Evolutionary conservation across 2,113 vertebrate species (phyloP).

Genomic region (Petaurus breviceps): DNA sequence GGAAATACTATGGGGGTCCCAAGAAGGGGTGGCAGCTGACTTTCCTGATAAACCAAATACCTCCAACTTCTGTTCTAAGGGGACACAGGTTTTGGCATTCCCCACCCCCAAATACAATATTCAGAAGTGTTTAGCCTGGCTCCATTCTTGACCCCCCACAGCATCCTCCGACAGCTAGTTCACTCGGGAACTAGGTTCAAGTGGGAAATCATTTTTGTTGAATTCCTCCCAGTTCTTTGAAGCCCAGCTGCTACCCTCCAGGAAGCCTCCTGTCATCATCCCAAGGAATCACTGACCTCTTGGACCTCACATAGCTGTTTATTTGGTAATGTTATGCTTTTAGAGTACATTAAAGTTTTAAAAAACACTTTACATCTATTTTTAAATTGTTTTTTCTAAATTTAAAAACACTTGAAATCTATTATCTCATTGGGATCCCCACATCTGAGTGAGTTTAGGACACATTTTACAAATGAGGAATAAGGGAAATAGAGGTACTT

Average conservation of each 20-base stretch:
- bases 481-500: neutral
- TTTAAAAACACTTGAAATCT: neutral
- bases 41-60: neutral
- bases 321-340: neutral
- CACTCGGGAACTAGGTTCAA: neutral
- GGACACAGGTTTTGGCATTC: neutral
- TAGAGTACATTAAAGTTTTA: neutral
- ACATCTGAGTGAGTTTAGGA: neutral
- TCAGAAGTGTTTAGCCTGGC: neutral
- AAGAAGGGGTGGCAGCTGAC: neutral
- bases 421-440: neutral
- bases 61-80: neutral
- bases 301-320: neutral
- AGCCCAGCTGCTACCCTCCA: neutral
- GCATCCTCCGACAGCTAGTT: neutral
- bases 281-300: neutral
- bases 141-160: neutral
- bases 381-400: too few relatives aligned
- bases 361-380: neutral
- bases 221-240: neutral
- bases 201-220: neutral
- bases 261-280: neutral
- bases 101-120: neutral
- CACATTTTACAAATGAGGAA: neutral
- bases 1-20: neutral